Evolutionary conservation across 2,113 vertebrate species (phyloP), one percentile per base, ranked within the genome.

Genomic region (Conger conger): DNA sequence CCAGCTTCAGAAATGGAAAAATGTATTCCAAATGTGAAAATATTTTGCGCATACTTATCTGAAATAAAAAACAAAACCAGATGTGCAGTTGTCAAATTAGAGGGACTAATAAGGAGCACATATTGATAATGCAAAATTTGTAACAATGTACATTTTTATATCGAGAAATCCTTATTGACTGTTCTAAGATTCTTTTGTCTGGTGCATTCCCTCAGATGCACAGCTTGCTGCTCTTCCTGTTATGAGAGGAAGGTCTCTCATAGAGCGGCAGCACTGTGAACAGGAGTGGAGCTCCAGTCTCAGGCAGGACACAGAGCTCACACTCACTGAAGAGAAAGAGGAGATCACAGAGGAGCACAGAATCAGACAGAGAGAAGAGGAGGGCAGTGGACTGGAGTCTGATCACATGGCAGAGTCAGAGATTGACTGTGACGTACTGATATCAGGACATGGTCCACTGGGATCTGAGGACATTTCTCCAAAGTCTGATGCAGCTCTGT

Each of bases 361-460:
- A 23, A 37, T n/a, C 45, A 79, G 36, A 38, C 15, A 79, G 33
- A 50, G 76, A 27, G 36, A 50, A 23, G 77, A 84, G 54, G 76
- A 84, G 23, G 4, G 76, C 77, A 30, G 27, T 13, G 77, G 77
- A 7, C 27, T 84, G 53, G 83, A 81, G 9, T 11, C 50, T 30
- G 45, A 23, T 13, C 76, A 36, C 15, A 20, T 63, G 5, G 80
- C 30, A 8, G 86, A 89, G 30, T 63, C 86, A 8, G 88, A 89
- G 38, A 87, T 84, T 13, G 85, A 87, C 37, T 89, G 86, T 45
- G 88, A 89, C 45, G 50, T 89, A 6, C 83, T 84, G 76, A 77
- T 84, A 76, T 80, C 83, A 35, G 83, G 57, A 78, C n/a, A 79
- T 18, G 79, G 79, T 37, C 27, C 83, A 27, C 53, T 79, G 36